Evolutionary conservation across 2,888 invertebrate genomes (phyloP).

Genomic region (Acanthococcus lagerstroemiae): DNA sequence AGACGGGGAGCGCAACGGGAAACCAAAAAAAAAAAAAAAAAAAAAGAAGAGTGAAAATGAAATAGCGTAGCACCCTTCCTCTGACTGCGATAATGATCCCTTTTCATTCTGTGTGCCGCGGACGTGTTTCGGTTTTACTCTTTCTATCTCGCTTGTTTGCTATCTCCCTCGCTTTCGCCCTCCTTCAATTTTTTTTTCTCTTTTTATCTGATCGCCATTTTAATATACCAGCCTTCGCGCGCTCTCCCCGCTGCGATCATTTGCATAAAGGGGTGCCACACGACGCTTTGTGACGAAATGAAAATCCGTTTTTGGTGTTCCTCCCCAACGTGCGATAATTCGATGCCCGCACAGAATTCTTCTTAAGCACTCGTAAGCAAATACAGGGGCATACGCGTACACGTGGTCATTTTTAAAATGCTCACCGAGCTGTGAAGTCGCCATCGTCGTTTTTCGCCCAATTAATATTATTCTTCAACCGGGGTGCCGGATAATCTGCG

Average conservation of each 20-base stretch:
- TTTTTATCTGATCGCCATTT: background rate
- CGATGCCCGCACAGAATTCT: no score
- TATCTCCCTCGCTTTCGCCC: background rate
- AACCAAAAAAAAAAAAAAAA: background rate
- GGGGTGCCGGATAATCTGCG: no score
- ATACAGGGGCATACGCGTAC: no score
- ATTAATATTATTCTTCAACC: no score
- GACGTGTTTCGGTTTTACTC: background rate
- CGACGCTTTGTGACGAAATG: constrained; percentile 7
- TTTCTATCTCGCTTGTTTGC: background rate
- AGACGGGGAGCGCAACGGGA: background rate
- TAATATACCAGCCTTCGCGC: constrained; percentile 4
- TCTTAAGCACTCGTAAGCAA: no score
- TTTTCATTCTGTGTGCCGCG: background rate
- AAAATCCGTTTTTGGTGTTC: no score
- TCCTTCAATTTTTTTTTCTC: constrained; percentile 12
- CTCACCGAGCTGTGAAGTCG: no score
- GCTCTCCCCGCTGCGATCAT: constrained; percentile 20
- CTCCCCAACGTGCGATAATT: no score
- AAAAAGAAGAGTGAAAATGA: constrained; percentile 1
- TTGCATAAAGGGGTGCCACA: constrained; percentile 23
- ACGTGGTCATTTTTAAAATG: no score
- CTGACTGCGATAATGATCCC: constrained; percentile 16
- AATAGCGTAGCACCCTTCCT: constrained; percentile 10
- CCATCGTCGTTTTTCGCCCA: no score